These are phyloP conservation scores for Corydoras sp. DNA, from an alignment of 2,113 vertebrate genomes.

Conservation along the genomic window DNA sequence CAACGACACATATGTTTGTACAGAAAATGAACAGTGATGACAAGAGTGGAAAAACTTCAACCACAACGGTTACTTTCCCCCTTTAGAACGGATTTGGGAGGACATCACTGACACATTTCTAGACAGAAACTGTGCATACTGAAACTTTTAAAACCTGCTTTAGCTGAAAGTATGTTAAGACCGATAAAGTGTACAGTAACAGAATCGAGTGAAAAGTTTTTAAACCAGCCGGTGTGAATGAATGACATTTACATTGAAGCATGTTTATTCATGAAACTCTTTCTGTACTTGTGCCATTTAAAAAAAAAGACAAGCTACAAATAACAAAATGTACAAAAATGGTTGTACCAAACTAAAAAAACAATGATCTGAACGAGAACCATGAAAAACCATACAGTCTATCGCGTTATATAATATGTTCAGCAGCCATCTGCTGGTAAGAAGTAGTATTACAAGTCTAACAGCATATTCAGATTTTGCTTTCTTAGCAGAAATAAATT, in stretches of 20 bases:
- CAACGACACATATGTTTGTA: background rate
- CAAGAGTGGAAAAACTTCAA: background rate
- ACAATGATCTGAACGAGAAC: no score
- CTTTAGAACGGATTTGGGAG: background rate
- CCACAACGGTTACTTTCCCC: background rate
- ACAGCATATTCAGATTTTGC: no score
- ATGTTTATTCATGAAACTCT: no score
- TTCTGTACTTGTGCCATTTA: no score
- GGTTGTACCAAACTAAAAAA: no score
- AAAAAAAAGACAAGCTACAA: no score
- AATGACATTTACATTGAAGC: no score
- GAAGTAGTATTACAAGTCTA: background rate
- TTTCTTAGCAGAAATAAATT: no score
- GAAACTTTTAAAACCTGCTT: background rate
- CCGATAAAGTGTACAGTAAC: background rate
- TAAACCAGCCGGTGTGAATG: no score
- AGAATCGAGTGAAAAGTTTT: no score
- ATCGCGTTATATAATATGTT: background rate
- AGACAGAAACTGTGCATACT: conserved; percentile 2
- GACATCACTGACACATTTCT: background rate
- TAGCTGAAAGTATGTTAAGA: background rate
- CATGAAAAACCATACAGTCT: no score
- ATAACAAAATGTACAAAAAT: no score
- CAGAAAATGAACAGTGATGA: conserved; percentile 4
- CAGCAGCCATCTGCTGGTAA: conserved; percentile 34